These are phyloP conservation scores for Bathynomus jamesi DNA, from an alignment of 1,140 invertebrate genomes.

Conservation along the genomic window DNA sequence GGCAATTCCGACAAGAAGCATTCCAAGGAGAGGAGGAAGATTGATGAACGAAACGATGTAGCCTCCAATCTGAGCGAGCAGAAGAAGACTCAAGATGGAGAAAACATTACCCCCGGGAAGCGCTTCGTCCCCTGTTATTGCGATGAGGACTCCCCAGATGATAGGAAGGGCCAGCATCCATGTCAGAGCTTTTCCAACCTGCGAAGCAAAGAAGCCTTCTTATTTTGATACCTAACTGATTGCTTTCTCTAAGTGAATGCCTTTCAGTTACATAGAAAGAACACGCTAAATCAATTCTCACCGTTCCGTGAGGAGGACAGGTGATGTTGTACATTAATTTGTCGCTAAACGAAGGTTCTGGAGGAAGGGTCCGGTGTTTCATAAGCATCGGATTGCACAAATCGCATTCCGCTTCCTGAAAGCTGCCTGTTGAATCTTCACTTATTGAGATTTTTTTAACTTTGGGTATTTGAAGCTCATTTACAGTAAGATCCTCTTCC, in stretches of 20 bases:
- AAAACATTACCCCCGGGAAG: slow-evolving; percentile 31
- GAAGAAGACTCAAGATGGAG: slow-evolving; percentile 21
- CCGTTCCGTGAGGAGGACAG: slow-evolving; percentile 25
- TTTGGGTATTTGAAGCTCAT: no score
- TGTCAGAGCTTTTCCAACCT: slow-evolving; percentile 21
- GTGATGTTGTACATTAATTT: slow-evolving; percentile 19
- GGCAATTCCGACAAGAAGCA: slow-evolving; percentile 70
- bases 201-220: no score
- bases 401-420: no score
- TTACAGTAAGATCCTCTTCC: no score
- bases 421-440: no score
- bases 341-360: slow-evolving; percentile 10
- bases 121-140: slow-evolving; percentile 25
- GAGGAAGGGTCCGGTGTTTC: slow-evolving; percentile 11
- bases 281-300: no score
- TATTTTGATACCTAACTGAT: no score
- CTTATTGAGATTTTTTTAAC: no score
- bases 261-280: no score
- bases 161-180: slow-evolving; percentile 14
- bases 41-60: slow-evolving; percentile 62
- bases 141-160: slow-evolving; percentile 20
- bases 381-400: slow-evolving; percentile 15
- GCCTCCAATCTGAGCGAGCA: slow-evolving; percentile 45
- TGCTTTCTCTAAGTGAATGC: no score
- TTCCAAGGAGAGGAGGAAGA: slow-evolving; percentile 75